Evolutionary conservation across 2,888 invertebrate genomes (phyloP).

Genomic region (Tineola bisselliella): DNA sequence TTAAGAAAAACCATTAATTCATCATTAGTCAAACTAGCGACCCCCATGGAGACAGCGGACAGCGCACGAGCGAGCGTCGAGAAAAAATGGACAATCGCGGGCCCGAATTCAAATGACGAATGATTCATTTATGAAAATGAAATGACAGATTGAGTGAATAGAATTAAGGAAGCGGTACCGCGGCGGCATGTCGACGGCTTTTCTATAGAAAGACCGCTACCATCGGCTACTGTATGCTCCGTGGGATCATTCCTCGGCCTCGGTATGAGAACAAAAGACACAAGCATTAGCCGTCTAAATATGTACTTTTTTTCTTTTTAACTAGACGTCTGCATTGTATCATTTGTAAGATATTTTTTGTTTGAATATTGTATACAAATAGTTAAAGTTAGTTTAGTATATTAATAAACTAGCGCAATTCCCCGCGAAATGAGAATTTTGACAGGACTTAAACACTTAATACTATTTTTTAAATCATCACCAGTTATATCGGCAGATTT

Average conservation of each 20-base stretch:
- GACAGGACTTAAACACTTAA: no score
- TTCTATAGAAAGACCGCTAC: neutral
- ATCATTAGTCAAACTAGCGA: slow-evolving; percentile 58
- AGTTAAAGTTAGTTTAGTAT: no score
- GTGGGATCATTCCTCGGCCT: neutral
- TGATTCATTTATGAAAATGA: slow-evolving; percentile 66
- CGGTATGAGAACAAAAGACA: neutral
- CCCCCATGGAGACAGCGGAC: slow-evolving; percentile 58
- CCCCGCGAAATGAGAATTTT: no score
- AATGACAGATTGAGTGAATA: slow-evolving; percentile 54
- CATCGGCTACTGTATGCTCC: slow-evolving; percentile 7
- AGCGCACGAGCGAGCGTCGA: slow-evolving; percentile 23
- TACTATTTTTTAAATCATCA: no score
- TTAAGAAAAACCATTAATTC: slow-evolving; percentile 59
- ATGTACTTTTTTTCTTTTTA: neutral
- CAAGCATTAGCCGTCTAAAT: neutral
- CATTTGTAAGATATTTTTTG: no score
- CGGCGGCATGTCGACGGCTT: neutral
- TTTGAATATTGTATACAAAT: no score
- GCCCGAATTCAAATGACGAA: slow-evolving; percentile 62
- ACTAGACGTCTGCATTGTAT: neutral
- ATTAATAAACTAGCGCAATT: no score
- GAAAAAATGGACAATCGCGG: slow-evolving; percentile 49
- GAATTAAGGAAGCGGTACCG: slow-evolving; percentile 12
- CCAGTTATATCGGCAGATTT: no score